Conservation (phyloP, 2,797 vertebrate genomes). For the Alfaro cultratus region DNA sequence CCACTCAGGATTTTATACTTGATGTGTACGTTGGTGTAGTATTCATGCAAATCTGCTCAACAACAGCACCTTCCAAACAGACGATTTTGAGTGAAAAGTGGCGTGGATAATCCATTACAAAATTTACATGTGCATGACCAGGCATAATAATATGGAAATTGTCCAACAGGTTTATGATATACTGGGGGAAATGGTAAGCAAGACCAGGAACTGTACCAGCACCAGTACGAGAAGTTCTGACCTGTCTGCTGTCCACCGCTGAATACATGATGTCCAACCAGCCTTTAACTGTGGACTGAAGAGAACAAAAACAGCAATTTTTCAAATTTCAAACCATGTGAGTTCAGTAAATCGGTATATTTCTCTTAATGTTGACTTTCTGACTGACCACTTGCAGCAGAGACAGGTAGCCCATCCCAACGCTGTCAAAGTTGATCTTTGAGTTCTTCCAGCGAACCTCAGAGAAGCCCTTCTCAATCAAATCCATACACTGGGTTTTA, state of each 20-base stretch:
- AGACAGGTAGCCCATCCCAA: slow-evolving; percentile 93
- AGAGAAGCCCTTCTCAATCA: slow-evolving; percentile 50
- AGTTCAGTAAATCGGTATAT: too few relatives aligned
- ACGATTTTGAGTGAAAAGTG: too few relatives aligned
- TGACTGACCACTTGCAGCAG: slow-evolving; percentile 93
- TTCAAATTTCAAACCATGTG: too few relatives aligned
- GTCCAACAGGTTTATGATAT: too few relatives aligned
- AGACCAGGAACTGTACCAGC: neutral
- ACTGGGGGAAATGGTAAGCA: too few relatives aligned
- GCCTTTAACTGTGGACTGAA: slow-evolving; percentile 82
- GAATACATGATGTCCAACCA: slow-evolving; percentile 83
- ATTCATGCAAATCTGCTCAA: too few relatives aligned
- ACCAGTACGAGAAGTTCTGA: slow-evolving; percentile 34
- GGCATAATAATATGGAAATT: too few relatives aligned
- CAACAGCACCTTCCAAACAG: too few relatives aligned
- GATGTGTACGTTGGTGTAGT: too few relatives aligned
- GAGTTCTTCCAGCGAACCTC: slow-evolving; percentile 88
- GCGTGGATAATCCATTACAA: too few relatives aligned
- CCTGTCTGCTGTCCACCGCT: slow-evolving; percentile 78
- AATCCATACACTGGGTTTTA: slow-evolving; percentile 82
- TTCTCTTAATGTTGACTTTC: neutral
- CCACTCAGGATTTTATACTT: too few relatives aligned
- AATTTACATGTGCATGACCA: too few relatives aligned
- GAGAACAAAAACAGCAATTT: slow-evolving; percentile 1
- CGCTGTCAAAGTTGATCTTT: slow-evolving; percentile 93